Conservation (phyloP, 64 coral and sea anemone genomes). For the Dendronephthya gigantea region DNA sequence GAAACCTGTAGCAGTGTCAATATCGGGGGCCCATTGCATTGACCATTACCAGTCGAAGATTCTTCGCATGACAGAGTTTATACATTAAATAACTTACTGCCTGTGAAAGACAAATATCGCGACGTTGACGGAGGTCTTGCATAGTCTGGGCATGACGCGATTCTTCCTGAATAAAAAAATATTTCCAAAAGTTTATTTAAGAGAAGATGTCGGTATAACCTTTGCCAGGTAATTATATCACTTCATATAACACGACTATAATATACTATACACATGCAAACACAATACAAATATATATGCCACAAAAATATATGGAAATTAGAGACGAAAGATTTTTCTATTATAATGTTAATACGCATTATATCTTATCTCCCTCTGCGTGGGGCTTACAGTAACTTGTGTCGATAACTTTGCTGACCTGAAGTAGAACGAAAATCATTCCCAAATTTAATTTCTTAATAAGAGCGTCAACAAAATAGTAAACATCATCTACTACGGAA, state of each 20-base stretch:
- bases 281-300: too few species aligned
- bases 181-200: too few species aligned
- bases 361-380: too few species aligned
- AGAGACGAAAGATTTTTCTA: too few species aligned
- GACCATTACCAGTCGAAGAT: background rate
- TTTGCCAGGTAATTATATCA: too few species aligned
- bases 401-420: conserved; percentile 36
- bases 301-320: too few species aligned
- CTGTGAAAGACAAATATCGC: conserved; percentile 83
- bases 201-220: too few species aligned
- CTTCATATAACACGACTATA: too few species aligned
- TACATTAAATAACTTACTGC: conserved; percentile 59
- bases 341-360: too few species aligned
- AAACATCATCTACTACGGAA: conserved; percentile 42
- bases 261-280: too few species aligned
- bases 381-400: too few species aligned
- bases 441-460: conserved; percentile 83
- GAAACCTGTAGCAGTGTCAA: background rate
- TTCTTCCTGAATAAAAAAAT: background rate
- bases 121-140: conserved; percentile 48
- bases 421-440: conserved; percentile 79
- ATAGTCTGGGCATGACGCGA: background rate
- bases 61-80: background rate
- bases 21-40: background rate
- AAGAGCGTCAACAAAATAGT: conserved; percentile 56